Percentiles rank a stretch among this genome's conserved stretches.
These are phyloP conservation scores for Ceratitis capitata DNA, from an alignment of 1,140 invertebrate genomes.

Conservation along the genomic window DNA sequence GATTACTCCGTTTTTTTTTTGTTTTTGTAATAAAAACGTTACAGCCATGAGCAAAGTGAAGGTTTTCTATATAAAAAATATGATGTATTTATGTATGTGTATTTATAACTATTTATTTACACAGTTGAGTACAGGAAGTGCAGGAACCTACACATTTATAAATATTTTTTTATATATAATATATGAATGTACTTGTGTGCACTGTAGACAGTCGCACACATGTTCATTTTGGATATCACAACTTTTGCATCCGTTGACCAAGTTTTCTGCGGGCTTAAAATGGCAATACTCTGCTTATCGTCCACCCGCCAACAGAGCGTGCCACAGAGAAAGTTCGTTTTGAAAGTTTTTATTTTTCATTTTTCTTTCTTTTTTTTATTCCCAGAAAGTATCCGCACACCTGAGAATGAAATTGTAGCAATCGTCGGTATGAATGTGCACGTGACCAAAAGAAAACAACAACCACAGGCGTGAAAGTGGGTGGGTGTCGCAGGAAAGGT, in stretches of 20 bases:
- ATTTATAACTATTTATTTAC: not conserved
- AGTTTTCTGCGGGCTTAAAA: not conserved
- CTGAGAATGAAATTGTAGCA: not conserved
- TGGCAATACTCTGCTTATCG: not conserved
- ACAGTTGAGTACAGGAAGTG: not conserved
- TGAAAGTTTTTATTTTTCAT: not conserved
- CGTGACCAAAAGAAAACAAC: not conserved
- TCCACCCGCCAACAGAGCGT: not conserved
- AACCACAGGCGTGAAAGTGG: not conserved
- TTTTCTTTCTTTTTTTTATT: not conserved
- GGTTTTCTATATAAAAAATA: too few species aligned
- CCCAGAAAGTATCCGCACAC: too few species aligned
- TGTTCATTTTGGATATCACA: not conserved
- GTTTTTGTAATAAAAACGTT: too few species aligned
- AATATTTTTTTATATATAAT: not conserved
- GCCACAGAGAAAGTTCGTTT: not conserved
- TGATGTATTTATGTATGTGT: too few species aligned
- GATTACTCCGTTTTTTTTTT: too few species aligned
- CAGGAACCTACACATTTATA: not conserved
- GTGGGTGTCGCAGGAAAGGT: too few species aligned
- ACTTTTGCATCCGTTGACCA: not conserved
- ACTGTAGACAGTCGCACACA: too few species aligned
- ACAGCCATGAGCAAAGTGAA: too few species aligned
- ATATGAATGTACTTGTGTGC: not conserved
- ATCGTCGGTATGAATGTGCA: not conserved